Evolutionary conservation across 2,797 vertebrate genomes (phyloP).

Genomic region (Masticophis lateralis): DNA sequence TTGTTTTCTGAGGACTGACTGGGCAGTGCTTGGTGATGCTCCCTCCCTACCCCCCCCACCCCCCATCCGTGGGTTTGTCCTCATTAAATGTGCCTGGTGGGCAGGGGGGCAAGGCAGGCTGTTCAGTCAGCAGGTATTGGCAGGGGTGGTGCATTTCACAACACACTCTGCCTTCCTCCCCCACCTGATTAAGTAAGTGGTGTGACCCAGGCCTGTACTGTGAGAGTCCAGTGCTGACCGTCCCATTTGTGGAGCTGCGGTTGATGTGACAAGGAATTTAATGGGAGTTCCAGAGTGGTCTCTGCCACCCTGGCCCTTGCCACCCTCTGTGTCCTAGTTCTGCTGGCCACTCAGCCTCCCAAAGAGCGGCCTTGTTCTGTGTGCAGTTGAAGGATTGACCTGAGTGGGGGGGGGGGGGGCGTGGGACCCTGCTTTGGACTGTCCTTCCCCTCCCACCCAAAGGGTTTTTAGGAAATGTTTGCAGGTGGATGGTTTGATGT

Average conservation of each 20-base stretch:
- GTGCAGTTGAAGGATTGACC: background rate
- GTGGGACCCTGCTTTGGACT: background rate
- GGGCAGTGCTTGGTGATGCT: background rate
- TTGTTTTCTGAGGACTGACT: background rate
- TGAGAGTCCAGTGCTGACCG: background rate
- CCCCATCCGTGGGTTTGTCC: background rate
- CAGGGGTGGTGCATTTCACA: background rate
- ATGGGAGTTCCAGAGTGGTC: background rate
- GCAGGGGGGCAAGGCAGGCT: background rate
- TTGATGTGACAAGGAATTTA: background rate
- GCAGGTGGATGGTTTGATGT: background rate
- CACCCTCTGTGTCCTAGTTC: background rate
- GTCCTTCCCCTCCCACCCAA: background rate
- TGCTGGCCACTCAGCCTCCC: background rate
- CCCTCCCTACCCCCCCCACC: background rate
- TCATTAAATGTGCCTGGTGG: background rate
- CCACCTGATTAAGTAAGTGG: background rate
- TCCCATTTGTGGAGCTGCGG: background rate
- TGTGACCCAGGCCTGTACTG: background rate
- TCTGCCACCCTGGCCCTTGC: background rate
- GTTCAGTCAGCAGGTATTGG: background rate
- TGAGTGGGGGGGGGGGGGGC: fast-evolving
- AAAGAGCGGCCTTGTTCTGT: background rate
- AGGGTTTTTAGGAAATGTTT: background rate
- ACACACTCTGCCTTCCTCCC: background rate